Base-by-base conservation (phyloP, 2,797 vertebrate genomes). In the Chloroceryle amazona region DNA sequence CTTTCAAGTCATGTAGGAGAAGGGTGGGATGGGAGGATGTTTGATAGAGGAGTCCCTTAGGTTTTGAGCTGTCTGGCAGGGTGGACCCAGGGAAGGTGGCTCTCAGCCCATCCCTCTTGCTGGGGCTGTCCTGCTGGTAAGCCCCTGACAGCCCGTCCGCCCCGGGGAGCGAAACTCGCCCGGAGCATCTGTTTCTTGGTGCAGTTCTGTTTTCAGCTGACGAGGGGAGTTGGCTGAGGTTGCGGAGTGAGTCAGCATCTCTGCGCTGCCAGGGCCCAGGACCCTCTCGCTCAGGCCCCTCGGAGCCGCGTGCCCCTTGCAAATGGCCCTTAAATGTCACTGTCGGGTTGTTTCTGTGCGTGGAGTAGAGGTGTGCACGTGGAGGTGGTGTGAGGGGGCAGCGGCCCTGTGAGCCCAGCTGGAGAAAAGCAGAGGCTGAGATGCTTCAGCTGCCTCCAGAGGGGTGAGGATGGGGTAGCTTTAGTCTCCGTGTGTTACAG, bases 231-330 rank as follows among this genome's bases (percentile, higher is more conserved):
- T 82, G 92, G 80, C 58, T 44, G 13, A 35, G 74, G 54, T 47
- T 88, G 72, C 1, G 10, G 46, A 76, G 89, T 92, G 94, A 96
- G 86, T 96, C 95, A 93, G 87, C 75, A 35, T n/a, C 86, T 58
- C 68, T 93, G 73, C 37, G 11, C 22, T 8, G 26, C 63, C 46
- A 47, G 58, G 39, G n/a, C 72, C 46, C 5, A 18, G 1, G 35
- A 25, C 58, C 72, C 57, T 86, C 66, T 65, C 0, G 2, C 22
- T 83, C 1, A 1, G 26, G 78, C 54, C 74, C 57, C 46, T 47
- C n/a, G 31, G 31, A 28, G 65, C 41, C 28, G 20, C 28, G 5
- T 3, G 3, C 0, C 0, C 55, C 58, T 49, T 31, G 70, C 71
- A 17, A 11, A 23, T 3, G 6, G 65, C 47, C 39, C 51, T 44